These are phyloP conservation scores for Coenobita brevimanus DNA, from an alignment of 1,140 invertebrate genomes.

Conservation along the genomic window DNA sequence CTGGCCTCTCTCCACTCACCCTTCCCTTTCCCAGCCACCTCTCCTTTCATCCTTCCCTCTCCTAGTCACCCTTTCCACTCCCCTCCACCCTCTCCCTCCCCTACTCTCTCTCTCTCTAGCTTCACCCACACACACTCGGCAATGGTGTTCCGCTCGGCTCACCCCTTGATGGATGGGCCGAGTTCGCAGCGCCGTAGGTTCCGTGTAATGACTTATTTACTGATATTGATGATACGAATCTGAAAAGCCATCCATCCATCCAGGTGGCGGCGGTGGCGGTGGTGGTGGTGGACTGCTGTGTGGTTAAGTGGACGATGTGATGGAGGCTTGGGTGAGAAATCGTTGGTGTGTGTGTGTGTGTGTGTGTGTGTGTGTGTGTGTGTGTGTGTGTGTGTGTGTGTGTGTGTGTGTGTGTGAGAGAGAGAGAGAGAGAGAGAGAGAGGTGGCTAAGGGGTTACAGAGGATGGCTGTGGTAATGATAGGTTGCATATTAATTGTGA, in stretches of 20 bases:
- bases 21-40: no score
- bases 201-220: slow-evolving; percentile 58
- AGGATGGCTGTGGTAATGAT: not conserved
- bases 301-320: not conserved
- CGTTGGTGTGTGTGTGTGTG: no score
- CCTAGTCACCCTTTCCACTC: no score
- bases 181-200: slow-evolving; percentile 34
- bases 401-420: not conserved
- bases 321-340: not conserved
- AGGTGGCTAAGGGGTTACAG: not conserved
- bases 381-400: not conserved
- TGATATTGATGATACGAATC: slow-evolving; percentile 44
- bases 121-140: not conserved
- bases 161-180: slow-evolving; percentile 17
- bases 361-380: slow-evolving; percentile 22
- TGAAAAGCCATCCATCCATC: slow-evolving; percentile 46
- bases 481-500: no score
- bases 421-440: no score
- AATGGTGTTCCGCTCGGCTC: not conserved
- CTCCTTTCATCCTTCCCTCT: no score
- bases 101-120: no score
- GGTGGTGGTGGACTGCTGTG: not conserved
- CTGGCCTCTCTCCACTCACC: no score
- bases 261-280: not conserved
- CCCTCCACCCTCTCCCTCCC: no score